Percentiles rank a stretch among this genome's conserved stretches.
These are phyloP conservation scores for Triops cancriformis DNA, from an alignment of 1,140 invertebrate genomes.

Conservation along the genomic window DNA sequence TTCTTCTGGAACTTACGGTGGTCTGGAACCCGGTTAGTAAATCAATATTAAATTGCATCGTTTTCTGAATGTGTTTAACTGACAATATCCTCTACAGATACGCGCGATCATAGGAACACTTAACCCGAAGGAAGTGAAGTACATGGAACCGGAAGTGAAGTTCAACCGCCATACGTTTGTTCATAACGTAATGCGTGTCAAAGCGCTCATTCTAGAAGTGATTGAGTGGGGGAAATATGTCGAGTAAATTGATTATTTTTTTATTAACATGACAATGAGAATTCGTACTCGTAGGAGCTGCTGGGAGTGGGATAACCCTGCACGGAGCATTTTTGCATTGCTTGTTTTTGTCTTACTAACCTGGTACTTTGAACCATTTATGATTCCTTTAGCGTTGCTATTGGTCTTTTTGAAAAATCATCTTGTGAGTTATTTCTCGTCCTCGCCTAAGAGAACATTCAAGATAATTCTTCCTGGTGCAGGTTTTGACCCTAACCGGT, in stretches of 20 bases:
- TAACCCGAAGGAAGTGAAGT: constrained; percentile 92
- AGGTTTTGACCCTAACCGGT: constrained; percentile 37
- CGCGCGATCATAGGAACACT: constrained; percentile 82
- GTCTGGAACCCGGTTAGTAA: constrained; percentile 78
- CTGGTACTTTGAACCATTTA: constrained; percentile 80
- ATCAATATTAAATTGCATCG: not conserved
- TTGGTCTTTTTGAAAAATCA: constrained; percentile 69
- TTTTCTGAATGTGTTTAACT: not conserved
- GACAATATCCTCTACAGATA: constrained; percentile 45
- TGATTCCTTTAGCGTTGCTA: constrained; percentile 66
- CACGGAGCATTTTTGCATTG: constrained; percentile 79
- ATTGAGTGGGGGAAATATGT: constrained; percentile 84
- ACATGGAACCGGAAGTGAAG: constrained; percentile 86
- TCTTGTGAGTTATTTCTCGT: constrained; percentile 43
- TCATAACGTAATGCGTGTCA: constrained; percentile 84
- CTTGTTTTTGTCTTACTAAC: constrained; percentile 69
- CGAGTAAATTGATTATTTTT: constrained; percentile 55
- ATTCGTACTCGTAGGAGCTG: constrained; percentile 61
- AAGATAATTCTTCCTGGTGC: constrained; percentile 27
- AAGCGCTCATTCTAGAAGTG: constrained; percentile 77
- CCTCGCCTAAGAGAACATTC: constrained; percentile 18
- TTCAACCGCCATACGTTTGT: constrained; percentile 93
- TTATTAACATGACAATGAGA: constrained; percentile 9
- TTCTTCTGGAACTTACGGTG: constrained; percentile 83
- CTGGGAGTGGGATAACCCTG: constrained; percentile 91